Conservation (phyloP, 2,888 invertebrate species). For the Tanaodytes sp. region DNA sequence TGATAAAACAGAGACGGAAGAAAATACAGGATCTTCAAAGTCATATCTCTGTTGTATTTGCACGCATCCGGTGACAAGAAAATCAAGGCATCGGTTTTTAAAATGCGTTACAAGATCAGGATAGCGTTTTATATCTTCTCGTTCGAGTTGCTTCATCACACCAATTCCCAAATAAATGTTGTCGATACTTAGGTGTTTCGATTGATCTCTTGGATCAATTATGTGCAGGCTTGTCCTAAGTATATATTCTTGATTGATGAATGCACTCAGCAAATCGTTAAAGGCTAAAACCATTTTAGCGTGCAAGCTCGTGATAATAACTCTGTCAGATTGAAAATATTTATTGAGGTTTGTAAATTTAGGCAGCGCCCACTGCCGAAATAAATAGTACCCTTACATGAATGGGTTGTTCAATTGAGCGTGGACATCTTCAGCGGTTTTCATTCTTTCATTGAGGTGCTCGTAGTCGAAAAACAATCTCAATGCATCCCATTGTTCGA, state of each 20-base stretch:
- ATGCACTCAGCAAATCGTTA: conserved; percentile 41
- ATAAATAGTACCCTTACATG: conserved; percentile 34
- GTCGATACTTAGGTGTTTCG: neutral
- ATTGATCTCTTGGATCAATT: neutral
- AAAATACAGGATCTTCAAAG: conserved; percentile 49
- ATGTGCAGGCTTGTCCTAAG: neutral
- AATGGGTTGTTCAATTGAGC: conserved; percentile 38
- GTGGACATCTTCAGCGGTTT: neutral
- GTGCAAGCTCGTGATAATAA: conserved; percentile 36
- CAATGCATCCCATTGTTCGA: conserved; percentile 62
- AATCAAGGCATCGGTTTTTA: conserved; percentile 41
- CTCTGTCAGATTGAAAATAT: conserved; percentile 51
- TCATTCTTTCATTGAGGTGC: neutral
- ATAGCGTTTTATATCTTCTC: conserved; percentile 15
- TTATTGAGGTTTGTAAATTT: conserved; percentile 52
- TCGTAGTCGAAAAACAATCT: conserved; percentile 43
- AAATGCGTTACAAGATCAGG: conserved; percentile 38
- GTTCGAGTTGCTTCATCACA: conserved; percentile 36
- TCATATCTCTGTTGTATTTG: conserved; percentile 54
- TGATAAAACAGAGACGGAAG: conserved; percentile 17
- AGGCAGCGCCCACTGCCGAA: conserved; percentile 38
- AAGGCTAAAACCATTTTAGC: conserved; percentile 40
- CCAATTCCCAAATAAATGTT: conserved; percentile 50
- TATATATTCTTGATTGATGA: conserved; percentile 1
- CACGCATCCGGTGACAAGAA: conserved; percentile 42